Percentiles rank a stretch among this genome's conserved stretches.
Conservation (phyloP, 2,797 vertebrate species). For the Rhinichthys osculus region DNA sequence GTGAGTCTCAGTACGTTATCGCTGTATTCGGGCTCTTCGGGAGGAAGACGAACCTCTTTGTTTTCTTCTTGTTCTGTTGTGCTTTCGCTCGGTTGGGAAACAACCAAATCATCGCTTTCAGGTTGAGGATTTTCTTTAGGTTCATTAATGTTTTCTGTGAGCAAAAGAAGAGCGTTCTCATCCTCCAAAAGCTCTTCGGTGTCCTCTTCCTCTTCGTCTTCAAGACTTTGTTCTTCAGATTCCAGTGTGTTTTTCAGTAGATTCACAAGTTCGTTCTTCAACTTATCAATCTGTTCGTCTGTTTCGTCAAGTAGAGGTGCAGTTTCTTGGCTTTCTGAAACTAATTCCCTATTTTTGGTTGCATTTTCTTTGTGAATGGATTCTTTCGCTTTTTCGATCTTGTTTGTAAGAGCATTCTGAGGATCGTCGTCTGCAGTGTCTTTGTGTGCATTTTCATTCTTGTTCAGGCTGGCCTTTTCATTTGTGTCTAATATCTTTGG, state of each 20-base stretch:
- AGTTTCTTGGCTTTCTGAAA: neutral
- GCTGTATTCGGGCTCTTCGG: constrained; percentile 73
- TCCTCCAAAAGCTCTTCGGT: constrained; percentile 87
- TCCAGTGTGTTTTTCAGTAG: constrained; percentile 42
- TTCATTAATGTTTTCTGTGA: constrained; percentile 26
- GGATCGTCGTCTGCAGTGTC: neutral
- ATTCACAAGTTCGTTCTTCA: constrained; percentile 42
- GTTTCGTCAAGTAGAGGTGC: neutral
- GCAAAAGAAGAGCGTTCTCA: constrained; percentile 85
- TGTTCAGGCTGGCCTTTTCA: neutral
- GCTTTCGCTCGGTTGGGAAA: neutral
- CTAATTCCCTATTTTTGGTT: neutral
- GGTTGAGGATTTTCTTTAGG: constrained; percentile 13
- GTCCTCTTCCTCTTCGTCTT: constrained; percentile 55
- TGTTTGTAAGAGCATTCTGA: neutral
- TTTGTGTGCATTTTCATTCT: neutral
- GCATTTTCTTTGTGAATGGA: neutral
- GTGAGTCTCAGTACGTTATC: constrained; percentile 76
- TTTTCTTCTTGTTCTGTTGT: constrained; percentile 10
- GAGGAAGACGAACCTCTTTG: neutral
- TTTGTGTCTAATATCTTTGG: constrained; percentile 46
- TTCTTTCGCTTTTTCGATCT: neutral
- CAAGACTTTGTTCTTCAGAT: constrained; percentile 33
- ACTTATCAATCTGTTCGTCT: constrained; percentile 53
- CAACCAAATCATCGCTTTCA: neutral